Evolutionary conservation across 2,888 invertebrate species (phyloP).

Genomic region (Tuberolachnus salignus): DNA sequence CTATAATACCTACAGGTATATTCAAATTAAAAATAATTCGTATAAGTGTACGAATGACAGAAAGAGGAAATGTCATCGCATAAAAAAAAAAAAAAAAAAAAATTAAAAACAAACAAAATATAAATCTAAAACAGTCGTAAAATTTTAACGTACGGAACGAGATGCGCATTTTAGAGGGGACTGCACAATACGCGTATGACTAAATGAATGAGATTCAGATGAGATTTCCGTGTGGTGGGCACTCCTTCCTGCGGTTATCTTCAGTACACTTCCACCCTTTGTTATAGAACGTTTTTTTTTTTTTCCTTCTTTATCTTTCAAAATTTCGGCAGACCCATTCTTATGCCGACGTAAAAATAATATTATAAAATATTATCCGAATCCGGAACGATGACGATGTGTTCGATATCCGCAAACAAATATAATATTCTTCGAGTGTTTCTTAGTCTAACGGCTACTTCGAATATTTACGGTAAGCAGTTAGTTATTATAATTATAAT

Average conservation of each 20-base stretch:
- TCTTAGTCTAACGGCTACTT: not conserved
- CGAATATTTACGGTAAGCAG: conserved; percentile 32
- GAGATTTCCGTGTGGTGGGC: conserved; percentile 37
- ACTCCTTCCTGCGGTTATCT: conserved; percentile 10
- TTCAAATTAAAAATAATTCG: conserved; percentile 31
- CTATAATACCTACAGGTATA: not conserved
- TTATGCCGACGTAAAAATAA: not conserved
- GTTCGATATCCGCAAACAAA: not conserved
- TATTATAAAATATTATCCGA: conserved; percentile 3
- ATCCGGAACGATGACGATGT: not conserved
- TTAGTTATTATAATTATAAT: not conserved
- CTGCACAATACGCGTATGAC: not conserved
- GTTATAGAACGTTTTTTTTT: conserved; percentile 24
- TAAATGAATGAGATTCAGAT: conserved; percentile 1
- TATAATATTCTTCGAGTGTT: not conserved
- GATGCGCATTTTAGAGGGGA: conserved; percentile 34
- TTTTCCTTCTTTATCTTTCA: too few relatives aligned
- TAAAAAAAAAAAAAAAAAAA: conserved; percentile 38
- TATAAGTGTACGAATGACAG: too few relatives aligned
- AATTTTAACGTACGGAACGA: conserved; percentile 27
- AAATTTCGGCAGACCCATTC: not conserved
- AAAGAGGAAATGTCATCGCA: too few relatives aligned
- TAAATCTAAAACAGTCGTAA: conserved; percentile 35
- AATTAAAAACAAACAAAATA: conserved; percentile 32
- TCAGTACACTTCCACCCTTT: conserved; percentile 45